Base-by-base conservation (phyloP, 2,888 invertebrate species). In the Drosophila multiciliata region DNA sequence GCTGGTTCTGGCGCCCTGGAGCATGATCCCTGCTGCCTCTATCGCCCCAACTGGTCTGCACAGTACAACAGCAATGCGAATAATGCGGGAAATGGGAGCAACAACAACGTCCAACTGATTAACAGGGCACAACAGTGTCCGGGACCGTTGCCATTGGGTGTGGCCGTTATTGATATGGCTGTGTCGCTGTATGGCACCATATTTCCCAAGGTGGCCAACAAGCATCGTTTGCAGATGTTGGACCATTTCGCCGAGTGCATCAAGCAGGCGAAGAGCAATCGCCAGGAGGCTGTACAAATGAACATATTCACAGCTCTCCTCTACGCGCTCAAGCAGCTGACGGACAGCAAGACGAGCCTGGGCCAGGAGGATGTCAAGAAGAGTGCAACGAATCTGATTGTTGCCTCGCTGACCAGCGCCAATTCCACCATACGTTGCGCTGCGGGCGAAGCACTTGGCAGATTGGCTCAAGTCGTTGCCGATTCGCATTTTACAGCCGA, bases 241-340 rank as follows among this genome's bases (percentile, higher is more conserved):
- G 98, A 99, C 80, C 99, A 99, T 92, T 99, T 99, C 92, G 95
- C 96, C 29, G 99, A 99, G 92, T 99, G 98, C 92, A 97, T 99
- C 83, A 96, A 96, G 85, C 97, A 98, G 91, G 97, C 98, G 0
- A 99, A 99, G 91, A 98, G 98, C 15, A 95, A 96, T 0, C 95
- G 99, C 15, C 98, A 98, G 90, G 99, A 99, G 92, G 99, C 99
- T 1, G 97, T 97, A 23, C 99, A 99, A 93, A 97, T 99, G 94
- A 99, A 99, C 92, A 97, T 99, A 61, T 98, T 99, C 92, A 98
- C 99, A 0, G 98, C 99, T 0, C 94, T 99, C 33, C 93, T 99
- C 58, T 95, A 97, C 82, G 98, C 99, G 0, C 93, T 99, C 84
- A 96, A 98, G 91, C 96, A 97, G 26, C 93, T 99, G 5, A 97